Evolutionary conservation across 2,113 vertebrate genomes (phyloP).

Genomic region (Petaurus breviceps): DNA sequence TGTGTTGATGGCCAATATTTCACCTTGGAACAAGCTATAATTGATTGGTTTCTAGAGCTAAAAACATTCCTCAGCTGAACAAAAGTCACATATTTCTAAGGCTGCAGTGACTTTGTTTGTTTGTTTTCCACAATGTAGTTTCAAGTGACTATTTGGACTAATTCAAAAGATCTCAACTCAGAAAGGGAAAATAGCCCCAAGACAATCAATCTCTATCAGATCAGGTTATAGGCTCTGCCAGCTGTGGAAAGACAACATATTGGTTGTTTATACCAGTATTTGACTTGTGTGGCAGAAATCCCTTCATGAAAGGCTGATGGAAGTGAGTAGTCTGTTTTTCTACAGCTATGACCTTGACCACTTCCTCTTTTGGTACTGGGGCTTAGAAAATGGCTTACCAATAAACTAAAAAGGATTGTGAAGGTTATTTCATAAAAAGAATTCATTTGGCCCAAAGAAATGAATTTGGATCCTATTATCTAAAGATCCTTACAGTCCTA

Average conservation of each 20-base stretch:
- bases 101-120: background rate
- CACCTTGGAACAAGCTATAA: background rate
- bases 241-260: too few relatives aligned
- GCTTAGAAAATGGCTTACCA: background rate
- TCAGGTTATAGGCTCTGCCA: background rate
- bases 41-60: accelerated
- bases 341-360: background rate
- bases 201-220: background rate
- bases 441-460: background rate
- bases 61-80: background rate
- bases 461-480: background rate
- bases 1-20: background rate
- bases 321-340: background rate
- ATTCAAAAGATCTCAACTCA: background rate
- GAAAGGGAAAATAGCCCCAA: background rate
- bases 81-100: background rate
- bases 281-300: background rate
- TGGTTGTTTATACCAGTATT: background rate
- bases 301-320: too few relatives aligned
- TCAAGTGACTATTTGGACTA: background rate
- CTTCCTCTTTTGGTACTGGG: background rate
- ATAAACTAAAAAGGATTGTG: background rate
- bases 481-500: background rate
- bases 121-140: background rate
- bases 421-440: background rate